Conservation (phyloP, 2,888 invertebrate species). For the Siphonodentalium dalli region DNA sequence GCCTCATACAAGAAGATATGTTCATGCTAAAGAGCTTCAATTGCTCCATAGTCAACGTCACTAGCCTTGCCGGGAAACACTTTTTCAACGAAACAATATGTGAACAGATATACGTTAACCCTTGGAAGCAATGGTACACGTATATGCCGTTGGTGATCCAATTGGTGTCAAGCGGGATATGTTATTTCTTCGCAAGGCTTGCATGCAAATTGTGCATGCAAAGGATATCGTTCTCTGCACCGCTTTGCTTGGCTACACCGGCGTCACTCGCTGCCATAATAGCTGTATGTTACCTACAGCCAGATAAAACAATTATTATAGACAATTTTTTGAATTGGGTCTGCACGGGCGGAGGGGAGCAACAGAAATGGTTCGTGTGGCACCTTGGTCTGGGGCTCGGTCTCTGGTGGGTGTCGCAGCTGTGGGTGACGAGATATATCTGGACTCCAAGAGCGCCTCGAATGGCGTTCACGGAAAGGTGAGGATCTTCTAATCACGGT, state of each 20-base stretch:
- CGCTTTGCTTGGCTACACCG: slow-evolving; percentile 91
- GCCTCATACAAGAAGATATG: too few relatives aligned
- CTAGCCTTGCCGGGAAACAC: too few relatives aligned
- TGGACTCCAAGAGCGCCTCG: slow-evolving; percentile 54
- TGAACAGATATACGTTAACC: too few relatives aligned
- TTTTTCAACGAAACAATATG: too few relatives aligned
- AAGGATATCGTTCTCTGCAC: slow-evolving; percentile 95
- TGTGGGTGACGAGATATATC: slow-evolving; percentile 53
- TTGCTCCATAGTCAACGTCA: too few relatives aligned
- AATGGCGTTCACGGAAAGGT: slow-evolving; percentile 52
- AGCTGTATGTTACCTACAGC: slow-evolving; percentile 77
- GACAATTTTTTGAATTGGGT: slow-evolving; percentile 92
- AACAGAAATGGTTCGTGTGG: too few relatives aligned
- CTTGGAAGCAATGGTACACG: too few relatives aligned
- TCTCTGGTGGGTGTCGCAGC: slow-evolving; percentile 55
- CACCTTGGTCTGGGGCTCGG: slow-evolving; percentile 32
- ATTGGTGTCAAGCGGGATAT: slow-evolving; percentile 82
- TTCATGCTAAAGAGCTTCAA: too few relatives aligned
- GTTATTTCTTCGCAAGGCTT: slow-evolving; percentile 93
- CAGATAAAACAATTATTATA: slow-evolving; percentile 60
- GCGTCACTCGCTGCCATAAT: slow-evolving; percentile 86
- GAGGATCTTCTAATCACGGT: not conserved
- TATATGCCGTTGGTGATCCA: slow-evolving; percentile 74
- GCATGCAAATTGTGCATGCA: slow-evolving; percentile 97
- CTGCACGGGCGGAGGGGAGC: slow-evolving; percentile 80